phyloP scores from a whole-genome alignment of 1,140 invertebrate species.

The Drosophila kepulauana region DNA sequence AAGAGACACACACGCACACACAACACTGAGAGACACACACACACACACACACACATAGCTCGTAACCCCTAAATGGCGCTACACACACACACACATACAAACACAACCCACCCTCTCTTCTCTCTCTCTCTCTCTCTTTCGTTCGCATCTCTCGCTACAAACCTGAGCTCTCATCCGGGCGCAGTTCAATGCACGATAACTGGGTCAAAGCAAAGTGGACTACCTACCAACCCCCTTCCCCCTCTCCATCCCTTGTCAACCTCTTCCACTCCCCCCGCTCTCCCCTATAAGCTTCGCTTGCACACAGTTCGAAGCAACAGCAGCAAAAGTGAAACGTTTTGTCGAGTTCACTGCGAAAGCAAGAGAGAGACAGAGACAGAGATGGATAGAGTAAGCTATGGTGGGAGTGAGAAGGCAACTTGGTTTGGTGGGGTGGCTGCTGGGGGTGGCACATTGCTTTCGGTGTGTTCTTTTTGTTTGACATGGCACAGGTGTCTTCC shows the following conservation, averaged over 20 bases:
- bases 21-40: too few relatives aligned
- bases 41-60: slow-evolving; percentile 29
- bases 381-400: too few relatives aligned
- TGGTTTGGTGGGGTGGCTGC: neutral
- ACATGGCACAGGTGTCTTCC: slow-evolving; percentile 78
- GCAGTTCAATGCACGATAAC: slow-evolving; percentile 86
- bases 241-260: neutral
- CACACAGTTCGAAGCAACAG: slow-evolving; percentile 35
- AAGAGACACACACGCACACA: neutral
- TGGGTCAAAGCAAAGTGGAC: slow-evolving; percentile 87
- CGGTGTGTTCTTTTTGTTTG: slow-evolving; percentile 47
- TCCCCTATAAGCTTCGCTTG: neutral
- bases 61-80: slow-evolving; percentile 72
- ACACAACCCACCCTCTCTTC: neutral
- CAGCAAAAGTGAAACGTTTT: slow-evolving; percentile 71
- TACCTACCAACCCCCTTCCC: slow-evolving; percentile 31
- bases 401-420: neutral
- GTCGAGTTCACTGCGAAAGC: slow-evolving; percentile 1
- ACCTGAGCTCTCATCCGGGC: slow-evolving; percentile 40
- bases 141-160: slow-evolving; percentile 8
- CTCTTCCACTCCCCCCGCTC: neutral
- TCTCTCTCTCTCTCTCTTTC: too few relatives aligned
- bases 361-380: neutral
- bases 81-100: slow-evolving; percentile 3
- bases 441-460: slow-evolving; percentile 5